Conservation (phyloP, 2,113 vertebrate species). For the Mellivora capensis region DNA sequence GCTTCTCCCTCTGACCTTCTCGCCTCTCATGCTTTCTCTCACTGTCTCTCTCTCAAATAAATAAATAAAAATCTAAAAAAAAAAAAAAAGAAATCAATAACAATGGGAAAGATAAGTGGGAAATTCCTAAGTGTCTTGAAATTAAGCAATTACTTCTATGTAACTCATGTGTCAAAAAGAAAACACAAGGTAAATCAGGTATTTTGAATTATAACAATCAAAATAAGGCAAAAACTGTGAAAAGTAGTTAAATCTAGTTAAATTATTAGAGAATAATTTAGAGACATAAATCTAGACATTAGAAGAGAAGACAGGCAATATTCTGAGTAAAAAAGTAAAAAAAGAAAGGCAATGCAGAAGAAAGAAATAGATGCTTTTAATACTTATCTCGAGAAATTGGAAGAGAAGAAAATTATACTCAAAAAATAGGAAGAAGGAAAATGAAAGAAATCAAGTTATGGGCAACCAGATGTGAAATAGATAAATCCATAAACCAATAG, state of each 20-base stretch:
- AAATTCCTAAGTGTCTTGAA: background rate
- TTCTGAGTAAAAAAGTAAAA: background rate
- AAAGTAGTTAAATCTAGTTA: background rate
- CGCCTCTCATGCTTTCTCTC: too few species aligned
- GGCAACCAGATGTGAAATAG: background rate
- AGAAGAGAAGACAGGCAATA: background rate
- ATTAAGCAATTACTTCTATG: background rate
- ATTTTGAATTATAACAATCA: background rate
- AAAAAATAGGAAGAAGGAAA: background rate
- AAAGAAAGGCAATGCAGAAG: background rate
- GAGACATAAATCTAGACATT: background rate
- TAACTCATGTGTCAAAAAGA: background rate
- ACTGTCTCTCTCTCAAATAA: too few species aligned
- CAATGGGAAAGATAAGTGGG: background rate
- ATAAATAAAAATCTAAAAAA: too few species aligned
- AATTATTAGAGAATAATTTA: background rate
- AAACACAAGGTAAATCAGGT: background rate
- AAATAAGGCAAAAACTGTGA: background rate
- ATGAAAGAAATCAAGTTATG: background rate
- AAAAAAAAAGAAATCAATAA: too few species aligned
- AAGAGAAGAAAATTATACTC: background rate
- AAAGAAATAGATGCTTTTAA: background rate
- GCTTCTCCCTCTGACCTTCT: too few species aligned
- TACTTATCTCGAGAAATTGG: background rate
- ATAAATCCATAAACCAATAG: background rate